These are phyloP conservation scores for Tethya wilhelma DNA, from an alignment of 37 sponge, comb jelly and placozoan genomes.

Conservation along the genomic window DNA sequence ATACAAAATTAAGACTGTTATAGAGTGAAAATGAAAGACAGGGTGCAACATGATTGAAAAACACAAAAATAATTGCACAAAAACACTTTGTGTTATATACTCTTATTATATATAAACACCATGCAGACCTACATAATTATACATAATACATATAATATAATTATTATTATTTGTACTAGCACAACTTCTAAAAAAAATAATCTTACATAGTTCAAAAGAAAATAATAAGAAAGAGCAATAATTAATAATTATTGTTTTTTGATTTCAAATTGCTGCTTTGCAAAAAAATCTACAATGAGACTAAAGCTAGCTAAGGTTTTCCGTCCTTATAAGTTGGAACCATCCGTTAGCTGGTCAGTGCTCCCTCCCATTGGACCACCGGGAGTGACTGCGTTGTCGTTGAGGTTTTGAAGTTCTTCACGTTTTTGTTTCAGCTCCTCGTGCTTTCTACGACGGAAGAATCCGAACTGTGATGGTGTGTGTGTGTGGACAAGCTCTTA, in stretches of 20 bases:
- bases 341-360: no score
- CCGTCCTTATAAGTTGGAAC: not conserved
- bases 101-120: no score
- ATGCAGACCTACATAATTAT: not conserved
- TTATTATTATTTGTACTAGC: not conserved
- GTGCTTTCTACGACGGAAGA: conserved; percentile 46
- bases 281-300: not conserved
- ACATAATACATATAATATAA: not conserved
- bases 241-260: not conserved
- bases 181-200: not conserved
- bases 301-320: not conserved
- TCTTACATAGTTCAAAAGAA: not conserved
- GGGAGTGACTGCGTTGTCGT: not conserved
- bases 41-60: no score
- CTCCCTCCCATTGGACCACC: no score
- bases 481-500: no score
- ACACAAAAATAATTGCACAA: no score
- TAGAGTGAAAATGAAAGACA: no score
- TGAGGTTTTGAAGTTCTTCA: conserved; percentile 29
- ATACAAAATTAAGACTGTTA: no score
- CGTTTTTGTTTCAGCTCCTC: conserved; percentile 39
- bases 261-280: no score
- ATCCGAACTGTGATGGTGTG: conserved; percentile 14
- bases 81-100: no score
- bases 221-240: not conserved